Evolutionary conservation across 30 jellyfish, hydroid and myxozoan species (phyloP), one percentile per base, ranked within the genome.

Genomic region (Cassiopea andromeda): DNA sequence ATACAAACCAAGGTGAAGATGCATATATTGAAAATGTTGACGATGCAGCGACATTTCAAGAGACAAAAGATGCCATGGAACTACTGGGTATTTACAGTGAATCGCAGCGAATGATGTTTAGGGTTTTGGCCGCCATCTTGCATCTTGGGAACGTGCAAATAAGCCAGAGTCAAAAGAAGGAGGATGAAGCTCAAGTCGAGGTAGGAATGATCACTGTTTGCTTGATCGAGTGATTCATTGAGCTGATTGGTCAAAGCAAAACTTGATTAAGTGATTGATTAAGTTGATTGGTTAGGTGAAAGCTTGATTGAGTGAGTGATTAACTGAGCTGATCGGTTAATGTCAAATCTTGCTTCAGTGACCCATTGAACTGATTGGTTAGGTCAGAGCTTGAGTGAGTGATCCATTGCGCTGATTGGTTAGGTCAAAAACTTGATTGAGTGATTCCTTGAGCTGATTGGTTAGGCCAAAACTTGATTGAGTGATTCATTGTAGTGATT

Each of bases 1-100:
- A 93, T 96, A 93, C 96, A n/a, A 86, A 85, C 47, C 98, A 93
- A 87, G 98, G 98, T 1, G 98, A 87, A 50, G 91, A 93, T 68
- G 93, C 98, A 8, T 82, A 77, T 44, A 81, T 93, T 18, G 91
- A 87, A 44, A 90, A 91, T 49, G 97, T 93, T 71, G 98, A 93
- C 50, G 98, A 93, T 74, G 94, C 87, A 44, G 92, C 72, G 75
- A 77, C 85, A 38, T 89, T 93, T 66, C 92, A 85, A 54, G 98
- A 78, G 60, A 93, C 98, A 2, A 80, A 87, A 38, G 98, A 81
- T n/a, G 98, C 98, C 16, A 84, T 93, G 97, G 80, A 73, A 45
- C 85, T 93, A 50, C 95, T 93, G 49, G 98, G 98, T 1, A 93
- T 93, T 68, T 77, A 93, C 87, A 83, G 91, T 61, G 98, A 93